Evolutionary conservation across 1,140 invertebrate genomes (phyloP), one percentile per base, ranked within the genome.

Genomic region (Phocides pigmalion): DNA sequence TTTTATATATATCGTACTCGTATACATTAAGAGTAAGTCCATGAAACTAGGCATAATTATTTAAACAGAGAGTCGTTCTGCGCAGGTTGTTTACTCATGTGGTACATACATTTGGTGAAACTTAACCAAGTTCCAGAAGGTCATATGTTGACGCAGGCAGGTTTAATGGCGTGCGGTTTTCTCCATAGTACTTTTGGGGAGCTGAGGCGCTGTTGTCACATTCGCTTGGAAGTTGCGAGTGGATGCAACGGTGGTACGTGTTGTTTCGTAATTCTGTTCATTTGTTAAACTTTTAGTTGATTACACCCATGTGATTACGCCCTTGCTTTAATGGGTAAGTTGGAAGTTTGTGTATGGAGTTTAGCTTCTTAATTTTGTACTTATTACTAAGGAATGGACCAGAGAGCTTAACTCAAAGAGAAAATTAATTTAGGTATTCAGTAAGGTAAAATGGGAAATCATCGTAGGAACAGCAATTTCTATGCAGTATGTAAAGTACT

Each of bases 101-200:
- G 8, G 4, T 9, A 8, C 0, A 8, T 11, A 44, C 41, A 0
- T 6, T 28, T 1, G 5, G 9, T 11, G 15, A 17, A 16, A 17
- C 12, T n/a, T n/a, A 37, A 20, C 37, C 20, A 56, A 56, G 53
- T 56, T 39, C 22, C 28, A 0, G 15, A 25, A 39, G 35, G 17
- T 56, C 39, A 14, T 41, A 42, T 20, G 1, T 37, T 37, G 42
- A 56, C 54, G 44, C n/a, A 49, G 42, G 20, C 59, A 62, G 51
- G 63, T 68, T 68, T 68, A 68, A 68, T 68, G 63, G 66, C 47
- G 39, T 47, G 46, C 44, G 61, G 54, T 58, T 39, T 25, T 19
- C 44, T 62, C 28, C 39, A 58, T 39, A 17, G 22, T 44, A 44
- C 54, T 58, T 58, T 42, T 32, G 39, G 54, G 22, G 41, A 28